Base-by-base conservation (phyloP, 1,140 invertebrate species). In the Eulimnadia texana region DNA sequence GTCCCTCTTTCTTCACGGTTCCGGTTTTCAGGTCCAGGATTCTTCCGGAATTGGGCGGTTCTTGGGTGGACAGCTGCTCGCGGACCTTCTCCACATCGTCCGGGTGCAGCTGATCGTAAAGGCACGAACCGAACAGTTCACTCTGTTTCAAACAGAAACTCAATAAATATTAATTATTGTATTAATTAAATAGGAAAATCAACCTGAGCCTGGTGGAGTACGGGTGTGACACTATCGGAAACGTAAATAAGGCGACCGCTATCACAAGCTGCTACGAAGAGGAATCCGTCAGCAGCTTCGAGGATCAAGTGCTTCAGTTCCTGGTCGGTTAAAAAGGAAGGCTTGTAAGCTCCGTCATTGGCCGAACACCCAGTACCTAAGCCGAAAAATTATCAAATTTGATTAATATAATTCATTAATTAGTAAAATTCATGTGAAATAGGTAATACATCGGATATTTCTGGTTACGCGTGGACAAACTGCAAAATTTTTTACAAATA, bases 191-290 rank as follows among this genome's bases (percentile, higher is more conserved):
- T n/a, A n/a, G n/a, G n/a, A n/a, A n/a, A n/a, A n/a, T n/a, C n/a
- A n/a, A 42, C 33, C 33, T 42, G 33, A 6, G 90, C 84, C 67
- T 97, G 92, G 73, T 97, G 95, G 19, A 99, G 78, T 24, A 99
- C 94, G 10, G 95, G 93, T 57, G 90, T 89, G 65, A 99, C 90
- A 47, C 94, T 98, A 77, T 99, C 97, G 13, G 94, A 97, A 13
- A 98, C 95, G 71, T 99, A 99, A 66, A 99, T 93, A 53, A 99
- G 85, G 66, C 92, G 79, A 0, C 94, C 96, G 20, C 89, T 91
- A 72, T 99, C 96, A 78, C 96, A 99, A 66, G 92, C 91, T 0
- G 98, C 90, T 9, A 99, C 96, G 75, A 99, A 99, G 23, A 99
- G 79, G 75, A 99, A 99, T 1, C 97, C 97, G 78, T 99, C 97